Evolutionary conservation across 2,888 invertebrate species (phyloP), one percentile per base, ranked within the genome.

Genomic region (Hemaris fuciformis): DNA sequence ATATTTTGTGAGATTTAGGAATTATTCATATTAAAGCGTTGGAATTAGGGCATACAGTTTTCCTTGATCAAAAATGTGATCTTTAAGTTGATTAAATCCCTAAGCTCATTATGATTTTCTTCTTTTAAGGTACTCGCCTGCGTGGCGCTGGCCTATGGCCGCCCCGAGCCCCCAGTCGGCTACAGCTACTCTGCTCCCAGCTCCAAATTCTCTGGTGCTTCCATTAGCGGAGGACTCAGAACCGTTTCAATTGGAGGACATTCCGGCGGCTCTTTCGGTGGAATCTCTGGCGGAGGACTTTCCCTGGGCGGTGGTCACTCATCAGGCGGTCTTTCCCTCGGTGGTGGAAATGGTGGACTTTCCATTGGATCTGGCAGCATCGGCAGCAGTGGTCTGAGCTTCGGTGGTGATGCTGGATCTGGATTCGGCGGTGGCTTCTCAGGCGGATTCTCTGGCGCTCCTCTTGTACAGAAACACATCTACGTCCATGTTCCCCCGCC

Each of bases 401-500:
- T 64, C 56, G 66, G 73, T 20, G 74, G 80, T 7, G 73, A 76
- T 23, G 70, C 76, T 57, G 74, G 79, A 46, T 70, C 74, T 57
- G 82, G 86, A 58, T 74, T 85, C 41, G 79, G 84, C 63, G 79
- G 80, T 62, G 76, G 79, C 56, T 79, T 86, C 65, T 81, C 85
- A 6, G 87, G 87, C 60, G 92, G 93, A 20, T 89, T 84, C 73
- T 89, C 89, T 46, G 91, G 93, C 45, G 93, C 94, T 71, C 94
- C 95, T 73, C 92, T 96, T 46, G 95, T 97, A 69, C 96, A 96
- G 83, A 97, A 97, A 81, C 97, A 96, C 93, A 97, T 96, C 86
- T 97, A 97, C 93, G 97, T 97, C 4, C 97, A 97, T 84, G 97
- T 97, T 13, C 97, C 97, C 59, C 97, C 97, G 80, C 97, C 96